A percentile compares a stretch with the other conserved stretches of the same genome.
phyloP scores from a whole-genome alignment of 2,797 vertebrate genomes.

The Rhincodon typus region DNA sequence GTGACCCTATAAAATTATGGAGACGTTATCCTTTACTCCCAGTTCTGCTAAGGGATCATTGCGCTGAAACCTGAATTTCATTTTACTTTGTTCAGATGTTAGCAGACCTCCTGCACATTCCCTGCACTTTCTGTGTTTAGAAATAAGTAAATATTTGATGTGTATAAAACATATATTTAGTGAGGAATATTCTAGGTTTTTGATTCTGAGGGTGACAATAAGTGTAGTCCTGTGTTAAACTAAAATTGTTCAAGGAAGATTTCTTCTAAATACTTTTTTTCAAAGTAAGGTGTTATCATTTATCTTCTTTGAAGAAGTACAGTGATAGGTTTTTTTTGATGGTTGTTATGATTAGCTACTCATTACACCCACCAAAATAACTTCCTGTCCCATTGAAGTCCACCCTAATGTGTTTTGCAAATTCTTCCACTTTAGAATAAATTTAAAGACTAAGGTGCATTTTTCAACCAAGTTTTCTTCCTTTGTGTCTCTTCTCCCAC shows the following conservation, averaged over 20 bases:
- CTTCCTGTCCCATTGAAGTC: background rate
- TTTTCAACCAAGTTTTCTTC: background rate
- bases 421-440: background rate
- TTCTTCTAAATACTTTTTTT: background rate
- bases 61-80: too few relatives aligned
- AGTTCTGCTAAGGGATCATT: too few relatives aligned
- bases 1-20: too few relatives aligned
- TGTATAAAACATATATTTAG: too few relatives aligned
- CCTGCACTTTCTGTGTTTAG: too few relatives aligned
- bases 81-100: too few relatives aligned
- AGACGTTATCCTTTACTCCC: too few relatives aligned
- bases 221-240: background rate
- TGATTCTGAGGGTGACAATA: background rate
- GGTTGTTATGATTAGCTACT: background rate
- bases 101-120: too few relatives aligned
- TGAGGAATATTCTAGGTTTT: background rate
- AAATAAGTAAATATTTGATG: background rate
- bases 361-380: background rate
- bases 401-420: background rate
- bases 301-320: background rate
- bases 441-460: background rate
- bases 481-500: background rate
- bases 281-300: background rate
- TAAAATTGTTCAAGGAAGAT: background rate
- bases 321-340: background rate